Evolutionary conservation across 2,797 vertebrate genomes (phyloP), one percentile per base, ranked within the genome.

Genomic region (Sandelia bainsii): DNA sequence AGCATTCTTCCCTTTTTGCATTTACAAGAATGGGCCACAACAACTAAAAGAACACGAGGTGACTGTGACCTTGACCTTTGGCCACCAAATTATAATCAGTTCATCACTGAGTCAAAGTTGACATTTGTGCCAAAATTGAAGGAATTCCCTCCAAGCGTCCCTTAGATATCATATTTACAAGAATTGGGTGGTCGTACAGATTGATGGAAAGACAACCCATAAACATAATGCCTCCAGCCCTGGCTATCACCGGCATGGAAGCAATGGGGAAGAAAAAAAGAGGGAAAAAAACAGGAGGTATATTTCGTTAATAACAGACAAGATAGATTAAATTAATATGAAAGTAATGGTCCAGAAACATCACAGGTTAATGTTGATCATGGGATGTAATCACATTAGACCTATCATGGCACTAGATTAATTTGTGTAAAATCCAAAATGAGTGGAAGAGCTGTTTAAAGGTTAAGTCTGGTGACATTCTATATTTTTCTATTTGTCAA

Each of bases 391-490:
- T 52, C 2, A 40, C 22, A 52, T 62, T 51, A 62, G 17, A 34
- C 32, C 4, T 75, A 9, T 56, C 8, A 50, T 39, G 20, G 42
- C 7, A 60, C n/a, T 4, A 32, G 23, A 67, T 49, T 45, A 3
- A 45, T 48, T 59, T 42, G 5, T 63, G 40, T 44, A 54, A 50
- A 71, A 59, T 78, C 14, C 13, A 46, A 64, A 64, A 70, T 69
- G 13, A 67, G 13, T 49, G 6, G 22, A 62, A n/a, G 9, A 64
- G 4, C 37, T 42, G 9, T 68, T 54, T 56, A 34, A 61, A 45
- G 6, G 19, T 22, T n/a, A 45, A 12, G 0, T 37, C 2, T 25
- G 12, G 34, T 46, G 4, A 63, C 39, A 39, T 44, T 49, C 19
- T 25, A 27, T 51, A 60, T 60, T 65, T 45, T 34, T 17, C 2